Base-by-base conservation (phyloP, 2,888 invertebrate genomes). In the Digitonthophagus gazella region DNA sequence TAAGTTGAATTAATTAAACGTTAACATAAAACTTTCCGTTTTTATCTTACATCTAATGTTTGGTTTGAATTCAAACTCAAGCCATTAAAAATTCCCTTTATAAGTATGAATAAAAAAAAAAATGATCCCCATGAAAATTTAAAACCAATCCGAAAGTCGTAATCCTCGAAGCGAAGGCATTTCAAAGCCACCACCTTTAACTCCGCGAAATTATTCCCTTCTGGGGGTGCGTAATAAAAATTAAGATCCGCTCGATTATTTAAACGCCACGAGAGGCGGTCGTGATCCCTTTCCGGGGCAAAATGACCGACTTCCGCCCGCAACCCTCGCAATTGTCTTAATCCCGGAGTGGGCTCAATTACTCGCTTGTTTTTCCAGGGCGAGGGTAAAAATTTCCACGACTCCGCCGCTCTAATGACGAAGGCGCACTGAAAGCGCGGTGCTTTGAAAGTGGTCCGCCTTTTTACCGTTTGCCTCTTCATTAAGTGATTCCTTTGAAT, bases 381-480 rank as follows among this genome's bases (percentile, higher is more conserved):
- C 0, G 16, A 61, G 18, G 19, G 61, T 61, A 61, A 61, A 61
- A 61, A 20, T 61, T 61, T 18, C 61, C n/a, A n/a, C n/a, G n/a
- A n/a, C n/a, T n/a, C n/a, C n/a, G n/a, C n/a, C n/a, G n/a, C n/a
- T n/a, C 61, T 20, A 18, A 61, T 19, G 61, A 61, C n/a, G 16
- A 14, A 57, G 61, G 16, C 61, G 61, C 18, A 18, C 61, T 20
- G 18, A 61, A 61, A 19, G 61, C n/a, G 19, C 18, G 61, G 61
- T 19, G 20, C 20, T 61, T 19, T 20, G n/a, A 61, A 61, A 61
- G 61, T 61, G 18, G 61, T 44, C 28, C 61, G 61, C 20, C 61
- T 61, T 61, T 61, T 61, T 61, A 61, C 61, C 18, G 61, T 61
- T 61, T 20, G 61, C 61, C 61, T 61, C 61, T 61, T 61, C 61